Evolutionary conservation across 2,888 invertebrate species (phyloP), one percentile per base, ranked within the genome.

Genomic region (Boloria selene): DNA sequence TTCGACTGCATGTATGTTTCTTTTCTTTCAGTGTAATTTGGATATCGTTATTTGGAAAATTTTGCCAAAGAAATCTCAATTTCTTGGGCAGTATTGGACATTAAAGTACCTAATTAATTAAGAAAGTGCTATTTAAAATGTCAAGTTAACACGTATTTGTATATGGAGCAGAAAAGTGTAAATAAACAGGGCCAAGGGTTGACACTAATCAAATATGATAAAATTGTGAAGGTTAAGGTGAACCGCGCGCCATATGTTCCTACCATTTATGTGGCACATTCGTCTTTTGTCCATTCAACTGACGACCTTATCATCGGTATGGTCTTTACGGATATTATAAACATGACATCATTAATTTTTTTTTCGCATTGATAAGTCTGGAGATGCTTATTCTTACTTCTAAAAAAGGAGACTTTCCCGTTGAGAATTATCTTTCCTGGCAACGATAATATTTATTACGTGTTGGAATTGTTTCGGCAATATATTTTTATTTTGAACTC

Each of bases 171-270:
- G 64, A 69, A 69, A 64, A 64, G 47, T 55, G 22, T 62, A 65
- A 52, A 56, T 44, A 60, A 70, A 61, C 65, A 68, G 52, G 64
- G 70, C 66, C 68, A 70, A 70, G 68, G 65, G 70, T 64, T 64
- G 65, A 55, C n/a, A 65, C 60, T 58, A 68, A 65, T 66, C 62
- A 64, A 67, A 64, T 68, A 64, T 64, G 71, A 72, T 74, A 77
- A 75, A 77, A 74, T 68, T 65, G 65, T 65, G 80, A 86, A 84
- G 88, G 88, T 83, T 84, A 84, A 85, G 89, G 88, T 74, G 64
- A 82, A 73, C 84, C 31, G 70, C 84, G 87, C 51, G 72, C 85
- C 88, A 87, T 87, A 83, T 88, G 89, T 81, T 79, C 73, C 53
- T 56, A 31, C 68, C 68, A 64, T 66, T 58, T 70, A 65, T 22